Base-by-base conservation (phyloP, 2,797 vertebrate species). In the Takifugu ocellatus region DNA sequence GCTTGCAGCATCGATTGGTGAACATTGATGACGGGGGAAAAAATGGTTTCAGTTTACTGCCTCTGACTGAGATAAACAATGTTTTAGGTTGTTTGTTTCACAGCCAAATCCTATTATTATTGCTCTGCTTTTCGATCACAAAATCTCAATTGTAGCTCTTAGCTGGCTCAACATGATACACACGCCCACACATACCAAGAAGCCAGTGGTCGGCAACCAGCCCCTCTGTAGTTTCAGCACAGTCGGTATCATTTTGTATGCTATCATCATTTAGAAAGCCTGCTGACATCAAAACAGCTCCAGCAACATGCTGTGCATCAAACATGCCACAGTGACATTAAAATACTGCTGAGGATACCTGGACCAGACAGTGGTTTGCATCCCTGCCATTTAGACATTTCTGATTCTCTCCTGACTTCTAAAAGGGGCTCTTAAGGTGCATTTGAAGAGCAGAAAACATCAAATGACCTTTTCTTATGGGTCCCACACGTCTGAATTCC, bases 81-180 rank as follows among this genome's bases (percentile, higher is more conserved):
- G 43, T 44, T 17, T 42, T 59, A 46, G 17, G 2, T 15, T 60
- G 63, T 39, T 50, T 56, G 27, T 54, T 70, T 57, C 29, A 14
- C 17, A 62, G 52, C n/a, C 46, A 54, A 68, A 63, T 17, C n/a
- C 47, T 27, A 46, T 54, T 63, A 56, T 62, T 51, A 24, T 8
- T 49, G 54, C 48, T 74, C 53, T 63, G 51, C 48, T 39, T 69
- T 69, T 77, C 58, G 26, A 31, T 56, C 63, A 54, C 29, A 39
- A 48, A 67, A 51, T 49, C 50, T 51, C 54, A 59, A 45, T 64
- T 66, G 36, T 12, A 36, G 6, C 25, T 54, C 25, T 62, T 45
- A 53, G 53, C 25, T 43, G 25, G 1, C 25, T 44, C 48, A 1
- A 11, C 42, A 12, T 29, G 25, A 5, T n/a, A 47, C 39, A 33